Evolutionary conservation across 1,140 invertebrate genomes (phyloP).

Genomic region (Pseudomyrmex gracilis): DNA sequence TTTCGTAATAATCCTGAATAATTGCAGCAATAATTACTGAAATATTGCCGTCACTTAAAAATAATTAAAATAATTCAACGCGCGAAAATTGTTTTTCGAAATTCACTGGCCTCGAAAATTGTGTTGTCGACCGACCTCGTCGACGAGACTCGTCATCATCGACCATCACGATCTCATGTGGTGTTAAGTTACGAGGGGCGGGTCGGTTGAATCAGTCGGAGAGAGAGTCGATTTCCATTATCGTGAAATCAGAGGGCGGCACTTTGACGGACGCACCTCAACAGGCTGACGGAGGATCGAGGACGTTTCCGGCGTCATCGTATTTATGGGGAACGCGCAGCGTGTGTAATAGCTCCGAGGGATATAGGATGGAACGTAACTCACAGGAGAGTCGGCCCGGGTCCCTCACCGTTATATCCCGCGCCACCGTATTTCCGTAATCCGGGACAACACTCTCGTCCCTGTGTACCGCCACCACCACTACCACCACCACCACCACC

Average conservation of each 20-base stretch:
- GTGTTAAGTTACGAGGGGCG: not conserved
- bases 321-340: conserved; percentile 77
- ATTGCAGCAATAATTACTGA: too few relatives aligned
- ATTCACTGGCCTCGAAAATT: too few relatives aligned
- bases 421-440: conserved; percentile 76
- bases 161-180: not conserved
- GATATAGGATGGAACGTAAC: conserved; percentile 81
- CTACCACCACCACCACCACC: conserved; percentile 22
- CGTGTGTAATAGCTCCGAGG: conserved; percentile 78
- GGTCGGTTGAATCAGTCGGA: not conserved
- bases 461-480: conserved; percentile 46
- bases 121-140: too few relatives aligned
- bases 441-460: conserved; percentile 77
- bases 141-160: not conserved
- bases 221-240: conserved; percentile 26
- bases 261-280: conserved; percentile 55
- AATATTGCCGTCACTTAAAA: too few relatives aligned
- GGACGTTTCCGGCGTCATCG: conserved; percentile 61
- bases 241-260: conserved; percentile 8
- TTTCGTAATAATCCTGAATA: too few relatives aligned
- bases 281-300: conserved; percentile 33
- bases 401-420: conserved; percentile 59
- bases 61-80: too few relatives aligned
- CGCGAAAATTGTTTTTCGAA: too few relatives aligned
- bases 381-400: conserved; percentile 73